Percentiles rank a stretch among this genome's conserved stretches.
These are phyloP conservation scores for Parasteatoda tepidariorum DNA, from an alignment of 1,140 invertebrate species.

Conservation along the genomic window DNA sequence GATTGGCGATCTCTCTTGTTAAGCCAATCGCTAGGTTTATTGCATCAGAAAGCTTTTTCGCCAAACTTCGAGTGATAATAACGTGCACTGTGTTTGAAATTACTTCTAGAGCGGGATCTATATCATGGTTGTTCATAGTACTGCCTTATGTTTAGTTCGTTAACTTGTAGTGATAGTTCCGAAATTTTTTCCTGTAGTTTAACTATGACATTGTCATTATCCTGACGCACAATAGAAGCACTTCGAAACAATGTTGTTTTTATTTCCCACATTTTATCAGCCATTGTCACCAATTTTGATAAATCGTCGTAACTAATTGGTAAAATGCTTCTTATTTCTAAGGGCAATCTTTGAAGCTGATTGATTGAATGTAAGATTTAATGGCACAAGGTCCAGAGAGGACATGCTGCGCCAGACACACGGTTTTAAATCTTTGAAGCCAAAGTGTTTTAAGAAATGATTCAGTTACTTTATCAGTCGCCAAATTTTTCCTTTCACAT, in stretches of 20 bases:
- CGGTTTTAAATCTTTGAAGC: conserved; percentile 7
- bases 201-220: conserved; percentile 10
- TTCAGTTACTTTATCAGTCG: conserved; percentile 23
- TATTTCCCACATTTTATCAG: conserved; percentile 12
- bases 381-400: too few species aligned
- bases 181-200: conserved; percentile 20
- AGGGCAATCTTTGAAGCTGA: conserved; percentile 6
- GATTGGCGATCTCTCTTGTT: conserved; percentile 1
- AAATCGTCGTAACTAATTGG: neutral
- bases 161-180: conserved; percentile 16
- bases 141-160: neutral
- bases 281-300: conserved; percentile 1
- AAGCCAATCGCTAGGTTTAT: conserved; percentile 7
- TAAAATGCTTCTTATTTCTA: neutral
- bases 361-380: too few species aligned
- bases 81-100: conserved; percentile 10
- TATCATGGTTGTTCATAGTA: neutral
- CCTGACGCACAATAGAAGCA: neutral
- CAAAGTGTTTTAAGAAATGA: conserved; percentile 42
- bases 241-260: neutral
- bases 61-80: conserved; percentile 59
- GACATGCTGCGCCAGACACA: too few species aligned
- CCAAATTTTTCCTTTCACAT: conserved; percentile 47
- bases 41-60: conserved; percentile 50
- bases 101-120: neutral